These are phyloP conservation scores for Solea senegalensis DNA, from an alignment of 2,113 vertebrate genomes.

Conservation along the genomic window DNA sequence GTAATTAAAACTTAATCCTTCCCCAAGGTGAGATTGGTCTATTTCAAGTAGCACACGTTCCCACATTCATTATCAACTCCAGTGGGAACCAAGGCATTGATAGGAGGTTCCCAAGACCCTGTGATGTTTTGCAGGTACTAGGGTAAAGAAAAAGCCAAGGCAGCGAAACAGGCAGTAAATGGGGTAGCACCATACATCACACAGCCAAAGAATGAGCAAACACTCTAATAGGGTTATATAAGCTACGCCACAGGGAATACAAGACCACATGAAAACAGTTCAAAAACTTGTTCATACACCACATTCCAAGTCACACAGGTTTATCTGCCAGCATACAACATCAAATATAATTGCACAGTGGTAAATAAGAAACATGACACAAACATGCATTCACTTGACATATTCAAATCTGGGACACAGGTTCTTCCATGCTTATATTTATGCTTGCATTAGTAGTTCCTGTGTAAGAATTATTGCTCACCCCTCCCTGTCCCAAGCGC, in stretches of 20 bases:
- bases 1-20: slow-evolving; percentile 69
- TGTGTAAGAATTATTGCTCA: no score
- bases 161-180: slow-evolving; percentile 26
- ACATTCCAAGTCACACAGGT: background rate
- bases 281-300: background rate
- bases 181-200: slow-evolving; percentile 51
- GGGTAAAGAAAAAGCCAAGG: slow-evolving; percentile 20
- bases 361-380: background rate
- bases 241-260: slow-evolving; percentile 47
- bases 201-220: slow-evolving; percentile 34
- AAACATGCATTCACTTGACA: no score
- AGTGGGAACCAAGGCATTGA: slow-evolving; percentile 50
- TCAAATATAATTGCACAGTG: background rate
- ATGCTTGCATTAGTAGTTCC: background rate
- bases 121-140: slow-evolving; percentile 42
- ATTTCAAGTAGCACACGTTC: slow-evolving; percentile 64
- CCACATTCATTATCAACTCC: slow-evolving; percentile 68
- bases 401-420: background rate
- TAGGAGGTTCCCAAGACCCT: slow-evolving; percentile 34
- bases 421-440: background rate
- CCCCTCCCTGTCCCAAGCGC: no score
- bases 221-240: slow-evolving; percentile 58
- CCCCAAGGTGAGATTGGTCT: slow-evolving; percentile 52
- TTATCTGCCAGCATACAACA: slow-evolving; percentile 8
- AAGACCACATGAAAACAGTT: slow-evolving; percentile 31